phyloP scores from a whole-genome alignment of 2,888 invertebrate genomes.

The Spatulosminthurus flaviceps region DNA sequence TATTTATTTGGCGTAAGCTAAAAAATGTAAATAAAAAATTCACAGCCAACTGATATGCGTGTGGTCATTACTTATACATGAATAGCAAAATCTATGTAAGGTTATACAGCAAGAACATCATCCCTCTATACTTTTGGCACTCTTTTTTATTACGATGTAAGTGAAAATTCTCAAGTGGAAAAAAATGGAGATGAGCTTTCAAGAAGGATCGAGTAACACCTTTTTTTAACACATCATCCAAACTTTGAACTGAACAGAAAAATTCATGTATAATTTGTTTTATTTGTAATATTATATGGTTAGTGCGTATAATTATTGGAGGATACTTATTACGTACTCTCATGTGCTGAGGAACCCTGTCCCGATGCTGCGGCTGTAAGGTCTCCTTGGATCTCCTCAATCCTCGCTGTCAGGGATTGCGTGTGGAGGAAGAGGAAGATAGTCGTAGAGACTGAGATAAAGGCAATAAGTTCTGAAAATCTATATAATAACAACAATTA shows the following conservation, averaged over 20 bases:
- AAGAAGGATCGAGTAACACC: neutral
- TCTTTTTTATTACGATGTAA: neutral
- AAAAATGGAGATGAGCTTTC: neutral
- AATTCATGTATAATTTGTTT: no score
- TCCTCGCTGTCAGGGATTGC: conserved; percentile 60
- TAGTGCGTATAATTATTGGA: no score
- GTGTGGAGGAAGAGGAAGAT: conserved; percentile 63
- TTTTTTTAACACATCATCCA: neutral
- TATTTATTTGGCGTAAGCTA: neutral
- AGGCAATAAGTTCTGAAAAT: conserved; percentile 61
- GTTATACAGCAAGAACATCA: no score
- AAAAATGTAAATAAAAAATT: no score
- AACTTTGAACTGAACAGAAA: no score
- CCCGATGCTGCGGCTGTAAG: conserved; percentile 59
- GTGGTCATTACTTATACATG: no score
- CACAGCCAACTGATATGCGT: no score
- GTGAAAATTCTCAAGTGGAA: neutral
- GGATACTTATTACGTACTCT: conserved; percentile 53
- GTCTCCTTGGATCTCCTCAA: conserved; percentile 62
- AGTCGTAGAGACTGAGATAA: conserved; percentile 63
- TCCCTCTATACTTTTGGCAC: no score
- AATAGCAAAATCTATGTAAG: no score
- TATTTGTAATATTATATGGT: no score
- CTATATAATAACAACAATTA: conserved; percentile 20
- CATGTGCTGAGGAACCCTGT: conserved; percentile 55